Percentiles rank a stretch among this genome's conserved stretches.
Evolutionary conservation across 2,797 vertebrate genomes (phyloP).

Genomic region (Neosalanx taihuensis): DNA sequence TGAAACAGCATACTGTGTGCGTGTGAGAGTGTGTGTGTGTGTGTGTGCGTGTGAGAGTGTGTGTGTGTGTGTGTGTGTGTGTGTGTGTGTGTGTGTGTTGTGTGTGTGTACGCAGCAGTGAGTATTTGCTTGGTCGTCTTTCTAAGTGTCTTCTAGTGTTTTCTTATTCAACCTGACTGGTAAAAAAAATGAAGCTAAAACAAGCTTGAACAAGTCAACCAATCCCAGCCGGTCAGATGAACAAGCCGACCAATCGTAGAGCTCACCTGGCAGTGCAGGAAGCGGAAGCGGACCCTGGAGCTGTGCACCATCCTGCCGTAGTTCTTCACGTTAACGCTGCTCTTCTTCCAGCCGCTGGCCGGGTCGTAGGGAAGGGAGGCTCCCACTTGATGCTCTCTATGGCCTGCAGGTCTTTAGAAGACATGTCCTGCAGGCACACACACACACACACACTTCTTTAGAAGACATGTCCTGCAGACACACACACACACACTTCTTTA

Average conservation of each 20-base stretch:
- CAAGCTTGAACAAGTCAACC: too few species aligned
- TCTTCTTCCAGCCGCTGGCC: constrained; percentile 83
- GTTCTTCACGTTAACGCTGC: constrained; percentile 85
- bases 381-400: constrained; percentile 83
- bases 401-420: constrained; percentile 70
- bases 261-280: constrained; percentile 89
- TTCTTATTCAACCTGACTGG: too few species aligned
- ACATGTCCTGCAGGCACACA: constrained; percentile 70
- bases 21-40: constrained; percentile 1
- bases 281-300: constrained; percentile 91
- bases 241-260: too few species aligned
- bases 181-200: too few species aligned
- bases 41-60: constrained; percentile 8
- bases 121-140: too few species aligned
- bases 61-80: constrained; percentile 6
- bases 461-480: too few species aligned
- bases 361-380: constrained; percentile 80
- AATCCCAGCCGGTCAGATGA: not conserved
- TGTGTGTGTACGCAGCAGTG: constrained; percentile 8
- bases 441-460: not conserved
- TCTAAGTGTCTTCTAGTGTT: too few species aligned
- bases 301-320: constrained; percentile 91
- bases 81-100: constrained; percentile 9
- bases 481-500: too few species aligned
- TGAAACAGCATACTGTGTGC: constrained; percentile 8